A percentile compares a stretch with the other conserved stretches of the same genome.
phyloP scores from a whole-genome alignment of 2,797 vertebrate species.

The Microchirus variegatus region DNA sequence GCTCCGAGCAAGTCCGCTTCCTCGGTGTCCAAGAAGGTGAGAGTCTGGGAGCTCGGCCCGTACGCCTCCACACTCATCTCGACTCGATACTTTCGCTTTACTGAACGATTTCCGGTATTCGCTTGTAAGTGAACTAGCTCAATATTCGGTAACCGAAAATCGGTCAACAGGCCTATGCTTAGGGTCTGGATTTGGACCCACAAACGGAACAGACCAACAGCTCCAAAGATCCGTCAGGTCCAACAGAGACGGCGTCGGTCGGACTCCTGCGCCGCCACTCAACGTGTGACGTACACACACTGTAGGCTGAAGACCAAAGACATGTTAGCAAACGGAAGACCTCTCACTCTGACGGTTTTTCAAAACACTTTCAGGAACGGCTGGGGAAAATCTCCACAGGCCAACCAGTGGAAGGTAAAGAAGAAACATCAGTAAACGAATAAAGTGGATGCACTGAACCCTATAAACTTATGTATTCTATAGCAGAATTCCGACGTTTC shows the following conservation, averaged over 20 bases:
- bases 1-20: slow-evolving; percentile 93
- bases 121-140: slow-evolving; percentile 17
- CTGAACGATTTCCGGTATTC: slow-evolving; percentile 39
- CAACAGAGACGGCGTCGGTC: slow-evolving; percentile 74
- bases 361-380: not conserved
- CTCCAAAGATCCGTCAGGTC: slow-evolving; percentile 71
- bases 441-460: no score
- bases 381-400: no score
- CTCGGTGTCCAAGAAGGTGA: slow-evolving; percentile 96
- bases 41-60: slow-evolving; percentile 96
- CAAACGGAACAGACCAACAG: slow-evolving; percentile 70
- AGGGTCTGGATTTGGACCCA: slow-evolving; percentile 52
- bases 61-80: slow-evolving; percentile 96
- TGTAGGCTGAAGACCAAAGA: slow-evolving; percentile 29
- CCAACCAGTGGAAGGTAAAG: no score
- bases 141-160: slow-evolving; percentile 2
- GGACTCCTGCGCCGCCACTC: slow-evolving; percentile 67
- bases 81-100: slow-evolving; percentile 68
- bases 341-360: slow-evolving; percentile 48
- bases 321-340: slow-evolving; percentile 1
- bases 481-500: no score
- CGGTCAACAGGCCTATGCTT: not conserved
- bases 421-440: no score
- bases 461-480: no score
- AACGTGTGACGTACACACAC: slow-evolving; percentile 65